Percentiles rank a stretch among this genome's conserved stretches.
Evolutionary conservation across 1,140 invertebrate species (phyloP).

Genomic region (Pogonomyrmex californicus): DNA sequence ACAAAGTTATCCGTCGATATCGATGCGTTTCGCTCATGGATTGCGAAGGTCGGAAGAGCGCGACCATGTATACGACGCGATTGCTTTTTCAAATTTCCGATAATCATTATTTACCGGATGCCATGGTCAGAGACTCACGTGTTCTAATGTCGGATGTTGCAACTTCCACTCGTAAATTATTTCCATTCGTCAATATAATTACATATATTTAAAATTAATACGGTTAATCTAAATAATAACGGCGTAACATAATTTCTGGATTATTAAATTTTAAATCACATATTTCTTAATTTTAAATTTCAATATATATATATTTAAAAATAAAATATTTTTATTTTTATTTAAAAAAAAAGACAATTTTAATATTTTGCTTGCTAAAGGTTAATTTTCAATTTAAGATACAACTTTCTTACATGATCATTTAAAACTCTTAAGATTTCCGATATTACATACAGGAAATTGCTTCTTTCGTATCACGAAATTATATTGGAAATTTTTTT

Average conservation of each 20-base stretch:
- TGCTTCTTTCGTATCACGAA: background rate
- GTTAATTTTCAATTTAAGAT: background rate
- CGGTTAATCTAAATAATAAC: background rate
- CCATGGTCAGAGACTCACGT: constrained; percentile 14
- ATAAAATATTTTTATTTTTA: background rate
- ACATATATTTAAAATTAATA: background rate
- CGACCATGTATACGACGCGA: constrained; percentile 1
- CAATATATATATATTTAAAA: constrained; percentile 12
- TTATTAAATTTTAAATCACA: background rate
- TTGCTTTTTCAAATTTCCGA: constrained; percentile 52
- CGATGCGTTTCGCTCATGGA: constrained; percentile 4
- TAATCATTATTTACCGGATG: constrained; percentile 49
- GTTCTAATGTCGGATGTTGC: background rate
- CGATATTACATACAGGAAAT: background rate
- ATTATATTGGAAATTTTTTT: background rate
- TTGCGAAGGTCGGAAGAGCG: constrained; percentile 48
- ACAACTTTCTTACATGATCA: background rate
- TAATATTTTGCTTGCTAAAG: background rate
- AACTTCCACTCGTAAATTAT: background rate
- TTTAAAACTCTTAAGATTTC: background rate
- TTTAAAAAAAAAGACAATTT: background rate
- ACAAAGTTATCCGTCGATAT: constrained; percentile 52
- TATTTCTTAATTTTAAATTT: background rate
- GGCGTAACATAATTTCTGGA: background rate
- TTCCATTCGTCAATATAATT: background rate